A percentile compares a stretch with the other conserved stretches of the same genome.
Conservation (phyloP, 2,888 invertebrate genomes). For the Cancer borealis region DNA sequence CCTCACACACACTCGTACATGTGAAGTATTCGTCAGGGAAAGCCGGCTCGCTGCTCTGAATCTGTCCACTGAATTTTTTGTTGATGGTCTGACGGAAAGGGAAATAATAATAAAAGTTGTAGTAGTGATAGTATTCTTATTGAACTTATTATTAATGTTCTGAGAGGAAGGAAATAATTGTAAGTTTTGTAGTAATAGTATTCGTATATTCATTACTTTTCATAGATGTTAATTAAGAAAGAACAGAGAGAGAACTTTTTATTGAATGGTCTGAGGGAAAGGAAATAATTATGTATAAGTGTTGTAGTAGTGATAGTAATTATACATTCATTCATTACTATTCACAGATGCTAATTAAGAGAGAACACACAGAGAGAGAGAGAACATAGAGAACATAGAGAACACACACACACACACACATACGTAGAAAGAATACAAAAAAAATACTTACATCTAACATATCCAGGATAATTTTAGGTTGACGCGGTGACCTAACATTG, state of each 20-base stretch:
- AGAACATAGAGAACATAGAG: no score
- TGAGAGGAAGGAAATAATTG: not conserved
- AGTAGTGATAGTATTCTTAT: not conserved
- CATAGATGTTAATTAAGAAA: no score
- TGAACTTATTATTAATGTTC: not conserved
- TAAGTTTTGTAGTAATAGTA: not conserved
- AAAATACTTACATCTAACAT: conserved; percentile 83
- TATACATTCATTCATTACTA: no score
- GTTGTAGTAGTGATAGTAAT: no score
- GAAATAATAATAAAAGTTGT: not conserved
- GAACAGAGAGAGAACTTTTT: not conserved
- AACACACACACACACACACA: no score
- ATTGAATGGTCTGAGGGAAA: not conserved
- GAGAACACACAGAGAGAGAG: not conserved
- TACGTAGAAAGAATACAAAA: not conserved
- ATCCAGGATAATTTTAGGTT: conserved; percentile 85
- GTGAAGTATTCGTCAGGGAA: conserved; percentile 91
- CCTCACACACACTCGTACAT: conserved; percentile 86
- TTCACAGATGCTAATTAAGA: not conserved
- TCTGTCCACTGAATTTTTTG: conserved; percentile 87
- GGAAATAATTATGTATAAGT: not conserved
- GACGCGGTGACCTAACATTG: conserved; percentile 86
- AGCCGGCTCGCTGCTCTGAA: conserved; percentile 84
- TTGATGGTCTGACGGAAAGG: conserved; percentile 82
- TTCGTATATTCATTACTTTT: no score